Evolutionary conservation across 2,113 vertebrate species (phyloP), one percentile per base, ranked within the genome.

Genomic region (Corythoichthys haematopterus): DNA sequence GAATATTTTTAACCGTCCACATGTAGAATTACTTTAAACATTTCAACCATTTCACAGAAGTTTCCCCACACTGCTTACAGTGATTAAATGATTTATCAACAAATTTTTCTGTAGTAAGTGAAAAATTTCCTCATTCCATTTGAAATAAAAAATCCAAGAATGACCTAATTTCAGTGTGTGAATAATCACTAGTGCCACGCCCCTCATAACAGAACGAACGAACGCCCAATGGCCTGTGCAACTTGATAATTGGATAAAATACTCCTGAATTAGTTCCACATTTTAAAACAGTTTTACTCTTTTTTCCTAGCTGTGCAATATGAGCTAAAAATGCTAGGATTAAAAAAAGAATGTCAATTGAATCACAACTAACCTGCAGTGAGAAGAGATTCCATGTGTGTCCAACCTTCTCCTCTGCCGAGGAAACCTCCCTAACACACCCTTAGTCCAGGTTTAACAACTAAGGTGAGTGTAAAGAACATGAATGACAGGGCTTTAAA

Each of bases 291-390:
- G 10, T 33, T 15, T 2, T 7, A 36, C 16, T 12, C 38, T 43
- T 62, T n/a, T 62, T 11, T 43, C n/a, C 13, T 7, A 15, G 35
- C 2, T 2, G 55, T 57, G 38, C 11, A 60, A 40, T 8, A 33
- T 33, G 52, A 36, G 33, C 55, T 36, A 15, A 14, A 57, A 36
- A 36, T 57, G 14, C 6, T 36, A 5, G 6, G 20, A 28, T 28
- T 28, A 28, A 28, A 28, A 64, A 33, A 6, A 64, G 1, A 72
- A 3, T 47, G 33, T 6, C 4, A 43, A 52, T 65, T 5, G 15
- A 50, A 61, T 56, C 1, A 28, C 20, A 78, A 33, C 84, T 65
- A 68, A 88, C 88, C 86, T 88, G 57, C 71, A 11, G 7, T 64
- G 55, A 56, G 55, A 1, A 9, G 40, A 78, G 65, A 77, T 38